Evolutionary conservation across 2,888 invertebrate genomes (phyloP), one percentile per base, ranked within the genome.

Genomic region (Caenorhabditis sp.): DNA sequence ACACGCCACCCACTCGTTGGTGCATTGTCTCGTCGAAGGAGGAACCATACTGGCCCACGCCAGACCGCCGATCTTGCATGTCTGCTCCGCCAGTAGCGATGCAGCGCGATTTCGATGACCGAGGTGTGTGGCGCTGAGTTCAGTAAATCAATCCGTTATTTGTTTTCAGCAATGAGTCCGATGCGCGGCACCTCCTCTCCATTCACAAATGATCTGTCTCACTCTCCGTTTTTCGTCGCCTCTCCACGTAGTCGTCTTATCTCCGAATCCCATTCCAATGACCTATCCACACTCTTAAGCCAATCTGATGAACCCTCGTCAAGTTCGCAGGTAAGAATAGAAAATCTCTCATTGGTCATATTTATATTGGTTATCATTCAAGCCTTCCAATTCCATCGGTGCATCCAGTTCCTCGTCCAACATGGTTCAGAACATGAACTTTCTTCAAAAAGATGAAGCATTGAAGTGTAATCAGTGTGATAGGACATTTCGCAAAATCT

Each of bases 401-500:
- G 38, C 38, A 12, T 38, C 38, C 12, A 38, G 38, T 38, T 38
- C 38, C 38, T 38, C 38, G 6, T 56, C 24, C 56, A 56, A 56
- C 56, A 38, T 63, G 56, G 28, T 26, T 41, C 64, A 38, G 0
- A 54, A 61, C 14, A 44, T 63, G 19, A 69, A 63, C 26, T 61
- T 19, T 41, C n/a, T 64, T 7, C 70, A 70, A 47, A 79, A 38
- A 58, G 79, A 79, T 56, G 84, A 86, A 47, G 41, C 41, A 2
- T 26, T 81, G 49, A 77, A 80, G 16, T 86, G 86, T 54, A 83
- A 86, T 75, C 95, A 97, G 91, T 98, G 98, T 93, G 95, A 95
- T 88, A 97, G 97, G 93, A 95, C 95, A 72, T 98, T 98, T 93
- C 95, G 95, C 84, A 96, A 97, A 93, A 95, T 96, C 31, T 84